Percentiles rank a stretch among this genome's conserved stretches.
Conservation (phyloP, 2,888 invertebrate genomes). For the Zaprionus obscuricornis region DNA sequence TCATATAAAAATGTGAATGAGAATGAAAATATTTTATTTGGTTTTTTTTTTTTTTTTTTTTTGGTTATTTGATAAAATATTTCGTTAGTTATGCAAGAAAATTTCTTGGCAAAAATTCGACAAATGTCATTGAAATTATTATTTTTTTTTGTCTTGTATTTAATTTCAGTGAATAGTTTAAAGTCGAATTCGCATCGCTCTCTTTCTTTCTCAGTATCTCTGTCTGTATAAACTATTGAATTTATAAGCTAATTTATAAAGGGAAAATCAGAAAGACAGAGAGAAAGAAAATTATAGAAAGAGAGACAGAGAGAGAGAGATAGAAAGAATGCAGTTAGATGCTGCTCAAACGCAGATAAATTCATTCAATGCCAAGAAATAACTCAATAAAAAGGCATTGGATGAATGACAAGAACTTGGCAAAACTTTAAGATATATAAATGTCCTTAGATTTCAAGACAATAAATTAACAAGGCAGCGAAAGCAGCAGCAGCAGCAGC, state of each 20-base stretch:
- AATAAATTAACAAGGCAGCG: constrained; percentile 58
- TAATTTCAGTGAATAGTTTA: constrained; percentile 31
- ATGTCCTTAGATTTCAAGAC: constrained; percentile 57
- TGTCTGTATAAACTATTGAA: constrained; percentile 18
- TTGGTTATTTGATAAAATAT: no score
- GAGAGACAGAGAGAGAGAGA: constrained; percentile 10
- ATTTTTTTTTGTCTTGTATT: no score
- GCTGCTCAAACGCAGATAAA: constrained; percentile 54
- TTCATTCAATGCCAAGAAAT: constrained; percentile 57
- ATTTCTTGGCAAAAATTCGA: constrained; percentile 38
- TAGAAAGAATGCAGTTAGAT: constrained; percentile 23
- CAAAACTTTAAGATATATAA: constrained; percentile 67
- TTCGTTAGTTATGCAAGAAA: no score
- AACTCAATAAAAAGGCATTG: constrained; percentile 63
- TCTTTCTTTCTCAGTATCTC: constrained; percentile 38
- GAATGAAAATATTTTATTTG: no score
- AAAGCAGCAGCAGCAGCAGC: neutral
- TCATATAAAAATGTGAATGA: no score
- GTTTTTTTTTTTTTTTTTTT: no score
- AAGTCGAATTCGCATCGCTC: no score
- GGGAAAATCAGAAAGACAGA: neutral
- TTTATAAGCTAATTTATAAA: constrained; percentile 1
- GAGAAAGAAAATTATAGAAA: neutral
- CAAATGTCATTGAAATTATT: constrained; percentile 23
- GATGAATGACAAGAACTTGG: constrained; percentile 73